Percentiles rank a stretch among this genome's conserved stretches.
phyloP scores from a whole-genome alignment of 2,113 vertebrate species.

The Zapornia atra region DNA sequence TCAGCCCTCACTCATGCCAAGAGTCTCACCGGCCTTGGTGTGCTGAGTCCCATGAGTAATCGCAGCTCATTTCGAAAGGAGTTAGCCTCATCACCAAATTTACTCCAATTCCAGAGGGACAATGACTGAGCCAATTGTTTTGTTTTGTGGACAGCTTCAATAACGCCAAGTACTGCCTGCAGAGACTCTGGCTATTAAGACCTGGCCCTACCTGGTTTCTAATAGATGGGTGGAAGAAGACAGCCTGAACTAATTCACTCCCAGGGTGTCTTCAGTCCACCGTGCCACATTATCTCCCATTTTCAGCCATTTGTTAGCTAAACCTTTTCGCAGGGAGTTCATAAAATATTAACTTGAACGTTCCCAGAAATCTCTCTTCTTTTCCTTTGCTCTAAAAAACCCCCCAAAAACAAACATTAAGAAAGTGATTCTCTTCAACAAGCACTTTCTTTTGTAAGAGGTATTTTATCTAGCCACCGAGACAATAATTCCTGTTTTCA shows the following conservation, averaged over 20 bases:
- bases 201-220: background rate
- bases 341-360: constrained; percentile 32
- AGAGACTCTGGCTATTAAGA: background rate
- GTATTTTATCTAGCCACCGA: constrained; percentile 23
- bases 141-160: background rate
- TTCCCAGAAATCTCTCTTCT: background rate
- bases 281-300: background rate
- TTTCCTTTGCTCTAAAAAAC: background rate
- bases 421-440: background rate
- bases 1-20: background rate
- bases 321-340: constrained; percentile 15
- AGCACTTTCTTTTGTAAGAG: background rate
- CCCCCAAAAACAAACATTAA: background rate
- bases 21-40: background rate
- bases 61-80: background rate
- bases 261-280: background rate
- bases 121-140: background rate
- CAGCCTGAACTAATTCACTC: background rate
- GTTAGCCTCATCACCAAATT: background rate
- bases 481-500: constrained; percentile 55
- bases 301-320: constrained; percentile 17
- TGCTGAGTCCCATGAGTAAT: background rate
- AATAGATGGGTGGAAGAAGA: background rate
- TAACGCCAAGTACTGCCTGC: background rate
- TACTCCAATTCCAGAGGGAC: background rate